These are phyloP conservation scores for Typhlichthys eigenmanni DNA, from an alignment of 2,797 vertebrate genomes.

Conservation along the genomic window DNA sequence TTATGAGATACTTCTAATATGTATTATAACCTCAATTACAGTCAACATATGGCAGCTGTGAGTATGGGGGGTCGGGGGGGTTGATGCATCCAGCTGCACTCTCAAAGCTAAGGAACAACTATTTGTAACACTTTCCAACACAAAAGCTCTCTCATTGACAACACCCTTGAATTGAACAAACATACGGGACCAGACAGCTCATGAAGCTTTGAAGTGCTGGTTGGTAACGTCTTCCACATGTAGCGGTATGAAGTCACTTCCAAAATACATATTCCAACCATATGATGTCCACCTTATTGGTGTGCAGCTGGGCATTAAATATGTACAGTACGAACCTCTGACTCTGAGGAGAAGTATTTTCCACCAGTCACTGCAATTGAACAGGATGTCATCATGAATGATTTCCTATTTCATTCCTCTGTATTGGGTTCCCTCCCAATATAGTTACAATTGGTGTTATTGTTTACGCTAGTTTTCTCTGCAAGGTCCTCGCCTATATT, in stretches of 20 bases:
- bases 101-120: no score
- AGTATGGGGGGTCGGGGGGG: no score
- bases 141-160: no score
- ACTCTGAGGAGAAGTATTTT: conserved; percentile 9
- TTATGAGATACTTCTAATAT: no score
- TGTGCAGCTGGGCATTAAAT: conserved; percentile 34
- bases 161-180: conserved; percentile 45
- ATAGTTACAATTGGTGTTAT: conserved; percentile 58
- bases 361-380: conserved; percentile 27
- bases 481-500: conserved; percentile 54
- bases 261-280: conserved; percentile 52
- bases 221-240: conserved; percentile 65
- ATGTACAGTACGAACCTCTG: conserved; percentile 30
- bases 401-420: conserved; percentile 50
- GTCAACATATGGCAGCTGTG: no score
- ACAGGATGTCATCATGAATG: conserved; percentile 46
- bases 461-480: conserved; percentile 55
- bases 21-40: no score
- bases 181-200: conserved; percentile 55
- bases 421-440: conserved; percentile 41
- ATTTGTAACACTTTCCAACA: no score
- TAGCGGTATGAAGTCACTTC: conserved; percentile 22
- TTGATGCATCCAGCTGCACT: no score
- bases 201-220: conserved; percentile 36
- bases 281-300: conserved; percentile 46